Evolutionary conservation across 2,797 vertebrate species (phyloP), one percentile per base, ranked within the genome.

Genomic region (Chaetodon trifasciatus): DNA sequence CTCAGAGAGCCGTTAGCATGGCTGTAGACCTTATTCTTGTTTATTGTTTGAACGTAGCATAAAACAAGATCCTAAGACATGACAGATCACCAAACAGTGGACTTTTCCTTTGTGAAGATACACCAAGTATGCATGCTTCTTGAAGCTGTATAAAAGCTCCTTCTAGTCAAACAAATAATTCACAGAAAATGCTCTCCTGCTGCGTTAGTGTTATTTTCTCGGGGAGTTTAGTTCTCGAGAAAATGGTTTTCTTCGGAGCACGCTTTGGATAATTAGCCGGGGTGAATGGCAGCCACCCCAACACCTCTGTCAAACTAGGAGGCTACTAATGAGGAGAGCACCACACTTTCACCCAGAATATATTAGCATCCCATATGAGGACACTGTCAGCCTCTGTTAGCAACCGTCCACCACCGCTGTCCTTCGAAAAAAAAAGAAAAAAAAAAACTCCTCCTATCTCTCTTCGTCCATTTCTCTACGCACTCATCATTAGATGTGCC

Each of bases 281-380:
- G 84, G 63, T 87, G 87, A 91, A 87, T 89, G 89, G 88, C 89
- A 90, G 87, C 83, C 86, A 84, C 78, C 71, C 77, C 69, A 82
- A 84, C 82, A 90, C 85, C 87, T 91, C 86, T 88, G 83, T 89
- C 88, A 91, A 84, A 84, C 83, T 63, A 55, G 44, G 55, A 79
- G 70, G 74, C 77, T 67, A 81, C 84, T 92, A 92, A 92, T 92
- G 84, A 93, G 90, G 55, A 74, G 79, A 89, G 76, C 81, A 65
- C 16, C 60, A 85, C 78, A 85, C 79, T 89, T 88, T 90, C 79
- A 90, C 90, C 84, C 75, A 35, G 89, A 90, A 92, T 89, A 87
- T 61, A 92, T 92, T 90, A 85, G 69, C 86, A 92, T 92, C 70
- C 47, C 19, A 74, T 88, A 83, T 81, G 72, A 86, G 82, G 73